phyloP scores from a whole-genome alignment of 2,888 invertebrate genomes.

The Rotaria magnacalcarata region DNA sequence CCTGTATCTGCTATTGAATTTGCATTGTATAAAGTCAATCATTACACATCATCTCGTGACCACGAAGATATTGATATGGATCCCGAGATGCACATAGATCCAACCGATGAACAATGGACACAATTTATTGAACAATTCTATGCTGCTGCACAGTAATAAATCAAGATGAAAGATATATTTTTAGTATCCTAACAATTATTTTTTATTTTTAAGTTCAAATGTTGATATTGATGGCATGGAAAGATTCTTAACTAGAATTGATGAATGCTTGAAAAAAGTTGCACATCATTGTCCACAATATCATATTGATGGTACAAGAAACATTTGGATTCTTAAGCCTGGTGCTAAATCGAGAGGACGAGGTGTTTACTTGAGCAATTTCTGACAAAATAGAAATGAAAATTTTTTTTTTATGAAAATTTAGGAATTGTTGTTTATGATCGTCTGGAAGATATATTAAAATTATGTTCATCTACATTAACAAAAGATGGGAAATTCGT shows the following conservation, averaged over 20 bases:
- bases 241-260: background rate
- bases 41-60: constrained; percentile 65
- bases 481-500: constrained; percentile 68
- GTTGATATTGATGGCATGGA: constrained; percentile 13
- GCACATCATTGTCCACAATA: constrained; percentile 68
- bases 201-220: constrained; percentile 15
- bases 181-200: background rate
- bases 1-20: constrained; percentile 72
- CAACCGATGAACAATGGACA: constrained; percentile 42
- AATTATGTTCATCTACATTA: constrained; percentile 60
- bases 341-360: constrained; percentile 85
- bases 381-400: too few species aligned
- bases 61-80: constrained; percentile 68
- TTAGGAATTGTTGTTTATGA: constrained; percentile 78
- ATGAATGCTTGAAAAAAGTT: constrained; percentile 3
- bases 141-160: constrained; percentile 45
- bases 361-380: constrained; percentile 50
- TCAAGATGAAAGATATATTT: background rate
- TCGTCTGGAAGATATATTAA: constrained; percentile 76
- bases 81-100: background rate
- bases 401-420: too few species aligned
- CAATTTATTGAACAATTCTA: constrained; percentile 43
- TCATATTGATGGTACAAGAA: constrained; percentile 73
- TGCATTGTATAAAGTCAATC: constrained; percentile 73
- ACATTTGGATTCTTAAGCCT: constrained; percentile 90